phyloP scores from a whole-genome alignment of 2,113 vertebrate genomes.

The Anser brachyrhynchus region DNA sequence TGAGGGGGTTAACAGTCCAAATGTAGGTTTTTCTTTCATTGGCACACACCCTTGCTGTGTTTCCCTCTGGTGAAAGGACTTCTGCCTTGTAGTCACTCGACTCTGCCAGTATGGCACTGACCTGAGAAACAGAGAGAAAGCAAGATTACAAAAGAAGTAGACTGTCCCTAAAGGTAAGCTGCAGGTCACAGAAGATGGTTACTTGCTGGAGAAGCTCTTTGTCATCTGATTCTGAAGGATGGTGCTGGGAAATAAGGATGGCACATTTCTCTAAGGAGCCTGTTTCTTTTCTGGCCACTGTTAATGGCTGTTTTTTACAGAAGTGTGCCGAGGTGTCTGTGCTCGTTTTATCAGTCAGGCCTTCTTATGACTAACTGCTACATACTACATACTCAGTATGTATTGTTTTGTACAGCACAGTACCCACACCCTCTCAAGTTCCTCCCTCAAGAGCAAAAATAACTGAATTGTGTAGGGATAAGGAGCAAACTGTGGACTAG shows the following conservation, averaged over 20 bases:
- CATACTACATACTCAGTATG: not conserved
- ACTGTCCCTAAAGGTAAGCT: not conserved
- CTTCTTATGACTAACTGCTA: not conserved
- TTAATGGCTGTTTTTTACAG: not conserved
- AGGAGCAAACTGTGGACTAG: not conserved
- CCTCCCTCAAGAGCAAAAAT: not conserved
- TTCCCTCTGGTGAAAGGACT: not conserved
- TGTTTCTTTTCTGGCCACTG: not conserved
- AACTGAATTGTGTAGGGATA: not conserved
- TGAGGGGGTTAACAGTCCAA: slow-evolving; percentile 64
- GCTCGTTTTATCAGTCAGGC: not conserved
- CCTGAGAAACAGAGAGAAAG: slow-evolving; percentile 40
- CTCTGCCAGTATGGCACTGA: slow-evolving; percentile 37
- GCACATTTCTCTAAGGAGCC: not conserved
- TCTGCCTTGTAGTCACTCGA: slow-evolving; percentile 60
- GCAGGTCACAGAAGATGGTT: not conserved
- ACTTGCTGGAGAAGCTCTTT: not conserved
- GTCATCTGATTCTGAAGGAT: not conserved
- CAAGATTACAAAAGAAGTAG: not conserved
- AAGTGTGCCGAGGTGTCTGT: not conserved
- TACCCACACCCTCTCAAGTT: not conserved
- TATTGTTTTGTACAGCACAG: not conserved
- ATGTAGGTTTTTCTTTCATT: slow-evolving; percentile 72
- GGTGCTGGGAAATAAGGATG: not conserved
- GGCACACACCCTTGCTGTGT: slow-evolving; percentile 33